phyloP scores from a whole-genome alignment of 2,113 vertebrate species.

The Strix uralensis region DNA sequence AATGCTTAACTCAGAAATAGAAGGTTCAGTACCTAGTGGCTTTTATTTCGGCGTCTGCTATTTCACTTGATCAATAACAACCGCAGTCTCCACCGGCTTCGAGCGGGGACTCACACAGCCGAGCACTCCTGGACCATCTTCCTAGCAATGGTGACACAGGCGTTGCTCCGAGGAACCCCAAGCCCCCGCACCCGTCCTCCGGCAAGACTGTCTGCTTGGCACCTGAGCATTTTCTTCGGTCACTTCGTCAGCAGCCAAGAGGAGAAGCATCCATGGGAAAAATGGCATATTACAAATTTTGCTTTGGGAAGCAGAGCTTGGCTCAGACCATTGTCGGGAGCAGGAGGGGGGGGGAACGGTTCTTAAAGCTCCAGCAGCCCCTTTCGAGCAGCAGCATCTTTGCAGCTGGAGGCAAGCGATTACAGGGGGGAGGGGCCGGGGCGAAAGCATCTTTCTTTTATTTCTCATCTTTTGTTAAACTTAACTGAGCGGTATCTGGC shows the following conservation, averaged over 20 bases:
- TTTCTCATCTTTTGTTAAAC: conserved; percentile 25
- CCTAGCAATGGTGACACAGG: conserved; percentile 67
- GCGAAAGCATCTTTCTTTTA: conserved; percentile 1
- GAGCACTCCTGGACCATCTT: conserved; percentile 70
- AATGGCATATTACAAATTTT: conserved; percentile 94
- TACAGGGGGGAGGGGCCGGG: neutral
- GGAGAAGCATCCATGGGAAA: conserved; percentile 82
- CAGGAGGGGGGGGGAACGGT: conserved; percentile 76
- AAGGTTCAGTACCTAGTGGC: conserved; percentile 70
- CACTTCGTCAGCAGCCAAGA: conserved; percentile 72
- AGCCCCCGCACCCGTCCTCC: conserved; percentile 51
- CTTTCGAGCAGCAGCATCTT: conserved; percentile 56
- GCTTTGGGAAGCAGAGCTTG: conserved; percentile 89
- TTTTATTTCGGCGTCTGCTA: conserved; percentile 71
- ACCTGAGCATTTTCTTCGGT: conserved; percentile 74
- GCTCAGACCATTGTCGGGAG: conserved; percentile 89
- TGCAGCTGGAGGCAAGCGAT: conserved; percentile 35
- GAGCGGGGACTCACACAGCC: conserved; percentile 72
- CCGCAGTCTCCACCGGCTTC: conserved; percentile 78
- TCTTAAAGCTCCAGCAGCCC: conserved; percentile 90
- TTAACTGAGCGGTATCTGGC: neutral
- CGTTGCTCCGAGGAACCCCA: conserved; percentile 55
- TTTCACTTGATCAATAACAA: conserved; percentile 80
- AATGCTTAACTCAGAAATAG: conserved; percentile 20
- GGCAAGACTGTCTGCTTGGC: conserved; percentile 54